Percentiles rank a stretch among this genome's conserved stretches.
These are phyloP conservation scores for Parasteatoda lunata DNA, from an alignment of 2,888 invertebrate genomes.

Conservation along the genomic window DNA sequence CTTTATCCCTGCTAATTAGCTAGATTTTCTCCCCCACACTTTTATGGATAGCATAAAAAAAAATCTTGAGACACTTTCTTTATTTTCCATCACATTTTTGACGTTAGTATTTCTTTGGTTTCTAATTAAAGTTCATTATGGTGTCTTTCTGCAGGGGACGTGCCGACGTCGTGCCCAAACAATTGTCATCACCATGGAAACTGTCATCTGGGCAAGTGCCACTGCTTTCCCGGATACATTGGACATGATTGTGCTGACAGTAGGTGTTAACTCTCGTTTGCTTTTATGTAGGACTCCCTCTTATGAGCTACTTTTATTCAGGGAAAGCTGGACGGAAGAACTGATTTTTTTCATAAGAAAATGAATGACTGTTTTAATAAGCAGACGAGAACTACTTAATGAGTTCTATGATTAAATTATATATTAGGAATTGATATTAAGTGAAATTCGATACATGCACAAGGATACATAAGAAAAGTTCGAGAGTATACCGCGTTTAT, in stretches of 20 bases:
- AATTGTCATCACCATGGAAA: conserved; percentile 99
- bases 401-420: too few relatives aligned
- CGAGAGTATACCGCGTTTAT: too few relatives aligned
- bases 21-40: conserved; percentile 1
- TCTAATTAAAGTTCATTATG: conserved; percentile 67
- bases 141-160: conserved; percentile 69
- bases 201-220: conserved; percentile 94
- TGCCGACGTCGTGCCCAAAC: conserved; percentile 82
- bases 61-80: neutral
- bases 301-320: neutral
- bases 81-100: conserved; percentile 20
- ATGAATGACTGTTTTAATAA: neutral
- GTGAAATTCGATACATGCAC: too few relatives aligned
- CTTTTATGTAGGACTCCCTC: conserved; percentile 8
- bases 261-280: conserved; percentile 77
- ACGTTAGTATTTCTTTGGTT: conserved; percentile 55
- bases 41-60: neutral
- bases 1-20: conserved; percentile 31
- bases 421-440: too few relatives aligned
- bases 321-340: neutral
- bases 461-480: too few relatives aligned
- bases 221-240: conserved; percentile 97
- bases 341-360: neutral
- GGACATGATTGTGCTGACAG: conserved; percentile 98
- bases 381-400: too few relatives aligned